Conservation (phyloP, 2,113 vertebrate species). For the Hyla sarda region DNA sequence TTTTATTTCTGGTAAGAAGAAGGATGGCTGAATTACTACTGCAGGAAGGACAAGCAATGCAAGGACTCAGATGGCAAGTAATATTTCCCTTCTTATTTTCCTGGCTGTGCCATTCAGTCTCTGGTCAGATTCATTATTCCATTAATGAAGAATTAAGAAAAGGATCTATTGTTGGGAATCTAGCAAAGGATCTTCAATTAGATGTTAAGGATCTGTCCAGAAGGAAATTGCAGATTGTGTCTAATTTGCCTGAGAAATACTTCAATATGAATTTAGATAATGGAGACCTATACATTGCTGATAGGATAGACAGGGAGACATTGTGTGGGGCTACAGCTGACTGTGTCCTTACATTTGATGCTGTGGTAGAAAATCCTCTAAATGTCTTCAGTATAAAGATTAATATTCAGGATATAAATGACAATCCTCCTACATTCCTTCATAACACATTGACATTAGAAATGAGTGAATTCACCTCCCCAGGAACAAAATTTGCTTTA, state of each 20-base stretch:
- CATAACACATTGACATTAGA: conserved; percentile 45
- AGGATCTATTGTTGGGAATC: conserved; percentile 73
- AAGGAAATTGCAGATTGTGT: conserved; percentile 66
- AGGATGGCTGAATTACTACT: conserved; percentile 37
- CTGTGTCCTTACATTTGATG: conserved; percentile 75
- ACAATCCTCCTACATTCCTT: conserved; percentile 59
- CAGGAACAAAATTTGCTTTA: conserved; percentile 66
- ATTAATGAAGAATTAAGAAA: conserved; percentile 71
- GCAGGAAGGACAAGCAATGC: conserved; percentile 15
- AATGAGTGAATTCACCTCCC: conserved; percentile 48
- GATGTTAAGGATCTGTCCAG: conserved; percentile 70
- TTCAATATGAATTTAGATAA: conserved; percentile 68
- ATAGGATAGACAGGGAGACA: conserved; percentile 75
- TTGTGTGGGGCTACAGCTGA: conserved; percentile 71
- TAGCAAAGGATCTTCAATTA: conserved; percentile 77
- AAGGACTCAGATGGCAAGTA: conserved; percentile 42
- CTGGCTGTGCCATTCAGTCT: conserved; percentile 56
- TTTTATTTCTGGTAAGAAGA: not conserved
- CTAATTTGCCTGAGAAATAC: conserved; percentile 61
- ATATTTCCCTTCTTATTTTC: conserved; percentile 57
- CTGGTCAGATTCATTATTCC: conserved; percentile 67
- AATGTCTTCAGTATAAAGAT: conserved; percentile 68
- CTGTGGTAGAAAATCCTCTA: conserved; percentile 74
- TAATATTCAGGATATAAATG: conserved; percentile 62
- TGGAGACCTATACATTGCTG: conserved; percentile 70